A percentile compares a stretch with the other conserved stretches of the same genome.
Evolutionary conservation across 2,888 invertebrate species (phyloP).

Genomic region (Tinea semifulvella): DNA sequence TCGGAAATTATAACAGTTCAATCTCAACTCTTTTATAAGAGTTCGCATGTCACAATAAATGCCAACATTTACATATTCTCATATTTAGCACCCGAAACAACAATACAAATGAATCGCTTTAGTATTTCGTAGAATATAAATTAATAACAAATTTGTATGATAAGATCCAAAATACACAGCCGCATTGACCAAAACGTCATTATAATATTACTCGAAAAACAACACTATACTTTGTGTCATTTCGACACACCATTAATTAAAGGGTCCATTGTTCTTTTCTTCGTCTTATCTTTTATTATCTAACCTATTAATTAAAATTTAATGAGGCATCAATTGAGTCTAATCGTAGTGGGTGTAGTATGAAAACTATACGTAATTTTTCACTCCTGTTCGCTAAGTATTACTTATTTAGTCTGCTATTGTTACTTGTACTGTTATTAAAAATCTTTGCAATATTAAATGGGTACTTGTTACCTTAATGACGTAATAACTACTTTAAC

Average conservation of each 20-base stretch:
- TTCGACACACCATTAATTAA: constrained; percentile 14
- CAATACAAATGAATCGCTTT: not conserved
- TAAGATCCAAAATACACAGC: constrained; percentile 13
- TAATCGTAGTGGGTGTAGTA: constrained; percentile 10
- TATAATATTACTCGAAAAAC: constrained; percentile 8
- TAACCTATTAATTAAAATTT: constrained; percentile 25
- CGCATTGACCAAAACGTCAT: constrained; percentile 12
- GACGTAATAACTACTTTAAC: not conserved
- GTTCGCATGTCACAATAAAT: too few species aligned
- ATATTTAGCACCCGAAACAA: not conserved
- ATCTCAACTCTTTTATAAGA: not conserved
- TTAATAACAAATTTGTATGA: constrained; percentile 11
- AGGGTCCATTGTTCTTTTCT: constrained; percentile 13
- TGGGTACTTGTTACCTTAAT: not conserved
- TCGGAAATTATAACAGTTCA: not conserved
- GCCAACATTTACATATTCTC: too few species aligned
- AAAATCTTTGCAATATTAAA: constrained; percentile 3
- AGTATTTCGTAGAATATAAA: constrained; percentile 3
- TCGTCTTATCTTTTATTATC: constrained; percentile 20
- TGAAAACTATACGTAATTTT: constrained; percentile 5
- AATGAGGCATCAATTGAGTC: constrained; percentile 16
- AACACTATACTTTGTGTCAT: constrained; percentile 14
- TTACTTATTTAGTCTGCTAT: constrained; percentile 5
- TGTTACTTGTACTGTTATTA: not conserved
- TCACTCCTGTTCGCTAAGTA: constrained; percentile 11